Conservation (phyloP, 2,888 invertebrate genomes). For the Trichogramma dendrolimi region DNA sequence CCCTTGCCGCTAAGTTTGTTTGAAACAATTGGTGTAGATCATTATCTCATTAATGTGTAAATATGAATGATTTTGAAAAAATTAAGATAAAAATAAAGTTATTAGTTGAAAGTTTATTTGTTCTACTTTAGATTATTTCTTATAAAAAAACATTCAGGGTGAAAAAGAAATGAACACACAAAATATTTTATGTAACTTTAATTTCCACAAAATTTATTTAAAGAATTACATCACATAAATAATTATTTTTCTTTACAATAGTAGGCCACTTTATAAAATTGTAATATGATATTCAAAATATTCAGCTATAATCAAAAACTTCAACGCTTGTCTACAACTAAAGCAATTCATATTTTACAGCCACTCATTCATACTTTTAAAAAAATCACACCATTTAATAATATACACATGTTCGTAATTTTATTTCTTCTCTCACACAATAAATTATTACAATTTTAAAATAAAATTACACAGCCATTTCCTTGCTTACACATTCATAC, state of each 20-base stretch:
- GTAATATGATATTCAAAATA: conserved; percentile 28
- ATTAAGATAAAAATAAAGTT: neutral
- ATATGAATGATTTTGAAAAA: neutral
- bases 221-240: conserved; percentile 25
- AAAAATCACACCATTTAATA: conserved; percentile 24
- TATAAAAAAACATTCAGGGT: too few species aligned
- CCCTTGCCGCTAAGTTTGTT: conserved; percentile 39
- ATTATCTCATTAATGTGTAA: conserved; percentile 2
- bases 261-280: conserved; percentile 28
- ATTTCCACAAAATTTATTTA: conserved; percentile 25
- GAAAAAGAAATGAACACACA: too few species aligned
- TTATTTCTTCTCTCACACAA: conserved; percentile 17
- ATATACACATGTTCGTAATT: conserved; percentile 24
- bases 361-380: conserved; percentile 26
- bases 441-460: conserved; percentile 29
- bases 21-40: conserved; percentile 12
- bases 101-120: neutral
- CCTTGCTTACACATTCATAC: conserved; percentile 22
- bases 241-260: conserved; percentile 25
- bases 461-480: conserved; percentile 30
- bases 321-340: conserved; percentile 26
- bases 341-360: conserved; percentile 26
- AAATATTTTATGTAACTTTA: neutral
- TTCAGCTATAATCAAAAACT: conserved; percentile 27
- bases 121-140: too few species aligned